Evolutionary conservation across 2,888 invertebrate genomes (phyloP).

Genomic region (Synergus japonicus): DNA sequence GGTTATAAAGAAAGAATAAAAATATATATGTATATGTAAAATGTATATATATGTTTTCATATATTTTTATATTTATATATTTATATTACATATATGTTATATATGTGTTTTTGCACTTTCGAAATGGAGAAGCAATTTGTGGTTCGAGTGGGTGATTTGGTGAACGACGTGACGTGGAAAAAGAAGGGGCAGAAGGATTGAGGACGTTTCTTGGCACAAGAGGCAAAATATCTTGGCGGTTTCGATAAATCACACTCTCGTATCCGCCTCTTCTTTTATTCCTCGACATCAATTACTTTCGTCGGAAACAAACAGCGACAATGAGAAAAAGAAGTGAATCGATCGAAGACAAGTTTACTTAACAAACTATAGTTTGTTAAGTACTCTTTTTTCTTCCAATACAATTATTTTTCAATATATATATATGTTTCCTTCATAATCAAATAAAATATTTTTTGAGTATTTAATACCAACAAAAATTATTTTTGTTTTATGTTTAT

Average conservation of each 20-base stretch:
- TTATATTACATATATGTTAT: not conserved
- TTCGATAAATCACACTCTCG: constrained; percentile 38
- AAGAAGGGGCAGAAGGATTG: constrained; percentile 26
- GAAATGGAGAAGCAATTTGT: constrained; percentile 4
- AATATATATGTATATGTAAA: no score
- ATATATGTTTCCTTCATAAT: no score
- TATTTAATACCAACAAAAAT: no score
- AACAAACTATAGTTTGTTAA: no score
- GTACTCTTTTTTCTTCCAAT: not conserved
- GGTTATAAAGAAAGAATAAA: no score
- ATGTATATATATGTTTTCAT: no score
- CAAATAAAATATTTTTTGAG: no score
- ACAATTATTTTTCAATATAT: not conserved
- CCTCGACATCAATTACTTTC: constrained; percentile 33
- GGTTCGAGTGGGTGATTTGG: constrained; percentile 24
- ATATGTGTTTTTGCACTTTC: constrained; percentile 29
- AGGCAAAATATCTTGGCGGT: constrained; percentile 38
- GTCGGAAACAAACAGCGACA: constrained; percentile 23
- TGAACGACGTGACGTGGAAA: constrained; percentile 23
- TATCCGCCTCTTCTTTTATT: constrained; percentile 40
- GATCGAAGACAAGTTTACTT: not conserved
- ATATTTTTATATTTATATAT: no score
- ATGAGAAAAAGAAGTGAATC: constrained; percentile 5
- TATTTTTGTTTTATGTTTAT: no score
- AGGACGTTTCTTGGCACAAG: constrained; percentile 34